Base-by-base conservation (phyloP, 2,797 vertebrate species). In the Mastacembelus armatus region DNA sequence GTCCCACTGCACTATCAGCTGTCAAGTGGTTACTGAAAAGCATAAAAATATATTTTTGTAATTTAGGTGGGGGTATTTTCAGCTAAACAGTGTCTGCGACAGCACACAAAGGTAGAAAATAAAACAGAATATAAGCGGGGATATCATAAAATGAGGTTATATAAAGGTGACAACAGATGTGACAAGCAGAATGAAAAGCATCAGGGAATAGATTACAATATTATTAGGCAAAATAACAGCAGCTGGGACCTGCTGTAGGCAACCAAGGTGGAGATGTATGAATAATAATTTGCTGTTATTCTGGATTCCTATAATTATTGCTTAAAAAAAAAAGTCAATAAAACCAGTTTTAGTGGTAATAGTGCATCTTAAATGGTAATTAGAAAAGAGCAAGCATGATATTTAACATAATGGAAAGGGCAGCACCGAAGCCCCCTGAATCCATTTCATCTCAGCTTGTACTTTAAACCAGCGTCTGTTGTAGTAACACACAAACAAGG, bases 181-280 rank as follows among this genome's bases (percentile, higher is more conserved):
- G 49, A 66, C 50, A 54, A n/a, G 33, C 22, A 24, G 7, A 32
- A 32, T n/a, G 43, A 60, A 24, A 43, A 30, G 51, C 60, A 45
- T 39, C 19, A 39, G 43, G 38, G 40, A 67, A 50, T 14, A 71
- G 40, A 68, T 54, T 43, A 67, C 27, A 77, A 44, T 36, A 75
- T 66, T 60, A 66, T 74, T 43, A 74, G 5, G 21, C 27, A 69
- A 54, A 62, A 72, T 35, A 76, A 33, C 32, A 66, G 50, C 67
- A 81, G 61, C 62, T 39, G 63, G 35, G 55, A 47, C 30, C 65
- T 63, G 63, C 54, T 45, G 47, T 4, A 30, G 40, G 35, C 22
- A 64, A 49, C 50, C 16, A 40, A 47, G 42, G 27, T 69, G 8
- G 21, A 56, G 47, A 43, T 12, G 27, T 39, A 26, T 19, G 38